These are phyloP conservation scores for Lepidurus apus DNA, from an alignment of 1,140 invertebrate genomes.

Conservation along the genomic window DNA sequence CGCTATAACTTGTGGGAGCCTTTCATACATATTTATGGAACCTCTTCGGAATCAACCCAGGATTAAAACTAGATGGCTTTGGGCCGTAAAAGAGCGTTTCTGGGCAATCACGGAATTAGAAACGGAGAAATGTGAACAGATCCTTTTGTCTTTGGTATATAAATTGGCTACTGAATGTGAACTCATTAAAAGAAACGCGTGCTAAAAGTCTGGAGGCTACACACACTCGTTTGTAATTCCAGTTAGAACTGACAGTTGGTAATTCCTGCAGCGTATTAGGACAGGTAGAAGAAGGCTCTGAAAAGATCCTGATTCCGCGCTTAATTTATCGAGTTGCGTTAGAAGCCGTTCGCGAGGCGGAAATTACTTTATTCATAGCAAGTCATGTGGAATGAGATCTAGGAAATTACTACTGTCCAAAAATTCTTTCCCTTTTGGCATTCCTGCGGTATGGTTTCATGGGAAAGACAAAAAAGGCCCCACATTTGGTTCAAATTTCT, in stretches of 20 bases:
- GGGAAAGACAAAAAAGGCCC: not conserved
- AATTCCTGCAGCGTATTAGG: too few relatives aligned
- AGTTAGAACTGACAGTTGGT: too few relatives aligned
- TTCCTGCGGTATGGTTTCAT: not conserved
- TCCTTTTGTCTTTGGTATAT: too few relatives aligned
- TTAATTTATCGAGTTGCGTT: too few relatives aligned
- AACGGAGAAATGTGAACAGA: not conserved
- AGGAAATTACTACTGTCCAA: constrained; percentile 3
- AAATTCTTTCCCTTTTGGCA: not conserved
- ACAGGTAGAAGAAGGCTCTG: too few relatives aligned
- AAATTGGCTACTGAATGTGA: too few relatives aligned
- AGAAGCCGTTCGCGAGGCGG: too few relatives aligned
- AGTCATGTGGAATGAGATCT: not conserved
- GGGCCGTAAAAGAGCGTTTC: not conserved
- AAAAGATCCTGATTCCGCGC: too few relatives aligned
- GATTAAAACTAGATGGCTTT: not conserved
- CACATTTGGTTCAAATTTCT: not conserved
- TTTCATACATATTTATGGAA: constrained; percentile 20
- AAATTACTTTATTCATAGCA: too few relatives aligned
- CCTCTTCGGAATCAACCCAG: not conserved
- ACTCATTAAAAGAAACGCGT: too few relatives aligned
- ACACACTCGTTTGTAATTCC: too few relatives aligned
- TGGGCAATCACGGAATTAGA: not conserved
- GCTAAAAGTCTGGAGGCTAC: too few relatives aligned
- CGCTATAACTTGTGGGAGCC: not conserved